Evolutionary conservation across 2,797 vertebrate genomes (phyloP).

Genomic region (Chelon auratus): DNA sequence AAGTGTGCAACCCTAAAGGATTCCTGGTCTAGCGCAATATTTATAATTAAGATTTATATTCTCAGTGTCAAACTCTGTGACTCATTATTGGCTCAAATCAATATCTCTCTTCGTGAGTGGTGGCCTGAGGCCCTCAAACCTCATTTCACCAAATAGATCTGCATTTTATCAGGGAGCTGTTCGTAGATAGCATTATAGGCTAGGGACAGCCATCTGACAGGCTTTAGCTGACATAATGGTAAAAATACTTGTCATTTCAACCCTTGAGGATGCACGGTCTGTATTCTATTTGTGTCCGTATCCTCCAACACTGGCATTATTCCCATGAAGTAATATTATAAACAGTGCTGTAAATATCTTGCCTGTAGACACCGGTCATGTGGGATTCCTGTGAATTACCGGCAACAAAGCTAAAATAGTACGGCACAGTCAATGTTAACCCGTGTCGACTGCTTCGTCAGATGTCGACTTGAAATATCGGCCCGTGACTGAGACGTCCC

Average conservation of each 20-base stretch:
- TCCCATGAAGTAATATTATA: neutral
- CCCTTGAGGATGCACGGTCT: neutral
- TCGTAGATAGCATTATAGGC: conserved; percentile 26
- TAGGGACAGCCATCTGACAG: conserved; percentile 9
- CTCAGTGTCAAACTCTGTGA: conserved; percentile 43
- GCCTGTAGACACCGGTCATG: neutral
- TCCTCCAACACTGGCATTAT: too few species aligned
- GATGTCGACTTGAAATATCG: conserved; percentile 56
- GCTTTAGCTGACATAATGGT: conserved; percentile 13
- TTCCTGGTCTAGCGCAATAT: conserved; percentile 3
- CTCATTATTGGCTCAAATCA: conserved; percentile 48
- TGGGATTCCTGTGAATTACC: neutral
- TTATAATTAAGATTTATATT: conserved; percentile 56
- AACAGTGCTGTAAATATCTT: conserved; percentile 7
- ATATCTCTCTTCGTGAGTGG: conserved; percentile 41
- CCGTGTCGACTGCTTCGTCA: conserved; percentile 43
- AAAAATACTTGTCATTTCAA: conserved; percentile 4
- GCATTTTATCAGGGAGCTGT: conserved; percentile 47
- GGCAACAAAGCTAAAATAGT: conserved; percentile 9
- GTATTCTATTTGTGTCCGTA: neutral
- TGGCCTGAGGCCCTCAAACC: conserved; percentile 38
- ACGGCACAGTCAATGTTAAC: neutral
- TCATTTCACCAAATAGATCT: conserved; percentile 59
- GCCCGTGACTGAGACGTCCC: conserved; percentile 28
- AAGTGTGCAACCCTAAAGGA: neutral